A percentile compares a stretch with the other conserved stretches of the same genome.
These are phyloP conservation scores for Alligator mississippiensis DNA, from an alignment of 2,113 vertebrate species.

Conservation along the genomic window DNA sequence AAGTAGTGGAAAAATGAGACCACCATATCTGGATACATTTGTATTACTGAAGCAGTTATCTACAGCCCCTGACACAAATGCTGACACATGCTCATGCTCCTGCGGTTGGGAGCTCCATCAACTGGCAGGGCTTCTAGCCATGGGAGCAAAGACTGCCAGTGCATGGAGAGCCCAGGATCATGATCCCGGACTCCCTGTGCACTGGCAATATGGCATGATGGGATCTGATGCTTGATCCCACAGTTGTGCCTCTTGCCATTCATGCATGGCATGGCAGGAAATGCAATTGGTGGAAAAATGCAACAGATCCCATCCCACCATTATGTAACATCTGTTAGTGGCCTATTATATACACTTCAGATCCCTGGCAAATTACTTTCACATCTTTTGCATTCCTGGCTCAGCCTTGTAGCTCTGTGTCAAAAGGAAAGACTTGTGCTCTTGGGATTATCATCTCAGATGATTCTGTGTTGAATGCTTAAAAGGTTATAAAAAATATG, in stretches of 20 bases:
- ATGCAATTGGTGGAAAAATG: too few species aligned
- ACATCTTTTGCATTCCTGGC: not conserved
- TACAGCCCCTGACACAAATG: not conserved
- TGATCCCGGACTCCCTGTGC: too few species aligned
- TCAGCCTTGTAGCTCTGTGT: not conserved
- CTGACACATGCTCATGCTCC: too few species aligned
- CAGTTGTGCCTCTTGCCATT: too few species aligned
- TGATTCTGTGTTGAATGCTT: not conserved
- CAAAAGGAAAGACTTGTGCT: not conserved
- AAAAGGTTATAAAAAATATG: not conserved
- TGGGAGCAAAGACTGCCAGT: too few species aligned
- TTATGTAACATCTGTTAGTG: not conserved
- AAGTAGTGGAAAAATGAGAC: not conserved
- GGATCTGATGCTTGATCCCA: too few species aligned
- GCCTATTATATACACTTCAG: not conserved
- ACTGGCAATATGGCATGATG: too few species aligned
- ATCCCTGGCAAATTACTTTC: constrained; percentile 8
- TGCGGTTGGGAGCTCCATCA: too few species aligned
- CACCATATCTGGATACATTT: not conserved
- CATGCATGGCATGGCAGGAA: too few species aligned
- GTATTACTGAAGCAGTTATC: not conserved
- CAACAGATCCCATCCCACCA: not conserved
- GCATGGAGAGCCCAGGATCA: too few species aligned
- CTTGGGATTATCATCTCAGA: not conserved
- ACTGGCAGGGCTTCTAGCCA: too few species aligned